Percentiles rank a stretch among this genome's conserved stretches.
Evolutionary conservation across 2,113 vertebrate genomes (phyloP).

Genomic region (Irena cyanogastra): DNA sequence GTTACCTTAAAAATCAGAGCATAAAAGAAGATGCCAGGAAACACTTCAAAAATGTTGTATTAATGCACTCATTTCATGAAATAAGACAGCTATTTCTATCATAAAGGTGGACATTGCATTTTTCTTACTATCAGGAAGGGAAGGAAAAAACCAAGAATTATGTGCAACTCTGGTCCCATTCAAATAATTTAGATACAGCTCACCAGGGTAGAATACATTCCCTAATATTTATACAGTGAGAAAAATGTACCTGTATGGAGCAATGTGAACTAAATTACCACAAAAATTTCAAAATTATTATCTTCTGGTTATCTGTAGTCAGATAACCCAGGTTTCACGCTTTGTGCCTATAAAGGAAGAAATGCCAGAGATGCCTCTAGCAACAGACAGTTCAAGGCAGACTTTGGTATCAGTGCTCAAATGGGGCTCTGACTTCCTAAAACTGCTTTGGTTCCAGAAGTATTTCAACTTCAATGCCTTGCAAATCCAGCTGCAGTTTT

Average conservation of each 20-base stretch:
- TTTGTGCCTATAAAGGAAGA: background rate
- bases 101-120: background rate
- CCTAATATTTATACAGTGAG: background rate
- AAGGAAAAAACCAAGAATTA: background rate
- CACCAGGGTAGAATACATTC: background rate
- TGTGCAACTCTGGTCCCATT: background rate
- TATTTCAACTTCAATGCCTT: background rate
- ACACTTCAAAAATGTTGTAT: background rate
- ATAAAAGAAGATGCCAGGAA: background rate
- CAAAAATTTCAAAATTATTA: background rate
- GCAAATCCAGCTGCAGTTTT: background rate
- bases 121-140: background rate
- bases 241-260: background rate
- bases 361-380: background rate
- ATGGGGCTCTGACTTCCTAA: background rate
- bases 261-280: background rate
- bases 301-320: background rate
- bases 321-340: background rate
- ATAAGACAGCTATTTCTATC: background rate
- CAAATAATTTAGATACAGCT: background rate
- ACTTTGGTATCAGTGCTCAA: background rate
- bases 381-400: background rate
- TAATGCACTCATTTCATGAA: background rate
- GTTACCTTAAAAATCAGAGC: background rate
- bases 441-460: background rate